phyloP scores from a whole-genome alignment of 1,140 invertebrate species.

The Penaeus chinensis region DNA sequence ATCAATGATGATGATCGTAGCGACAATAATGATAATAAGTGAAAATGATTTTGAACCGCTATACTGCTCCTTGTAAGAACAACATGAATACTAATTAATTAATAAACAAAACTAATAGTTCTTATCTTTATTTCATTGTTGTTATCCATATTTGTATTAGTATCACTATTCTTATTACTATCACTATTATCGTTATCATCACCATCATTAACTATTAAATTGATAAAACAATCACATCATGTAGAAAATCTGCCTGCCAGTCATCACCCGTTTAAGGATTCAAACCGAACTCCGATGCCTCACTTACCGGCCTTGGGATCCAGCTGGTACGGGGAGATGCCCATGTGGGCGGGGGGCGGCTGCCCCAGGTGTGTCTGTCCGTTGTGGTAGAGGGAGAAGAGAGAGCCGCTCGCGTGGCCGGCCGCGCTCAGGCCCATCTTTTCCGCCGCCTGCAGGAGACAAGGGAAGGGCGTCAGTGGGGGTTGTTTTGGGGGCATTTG shows the following conservation, averaged over 20 bases:
- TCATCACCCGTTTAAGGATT: too few species aligned
- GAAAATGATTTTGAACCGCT: too few species aligned
- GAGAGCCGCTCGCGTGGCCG: conserved; percentile 75
- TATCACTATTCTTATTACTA: not conserved
- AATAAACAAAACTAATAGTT: too few species aligned
- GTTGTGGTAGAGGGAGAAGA: conserved; percentile 89
- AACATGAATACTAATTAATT: too few species aligned
- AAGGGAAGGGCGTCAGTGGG: conserved; percentile 39
- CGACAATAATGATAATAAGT: too few species aligned
- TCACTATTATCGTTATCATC: not conserved
- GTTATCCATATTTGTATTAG: not conserved
- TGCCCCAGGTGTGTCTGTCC: conserved; percentile 86
- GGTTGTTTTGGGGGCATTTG: not conserved
- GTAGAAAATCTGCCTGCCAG: not conserved
- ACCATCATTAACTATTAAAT: not conserved
- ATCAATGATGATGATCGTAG: too few species aligned
- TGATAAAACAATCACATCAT: too few species aligned
- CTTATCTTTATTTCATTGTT: not conserved
- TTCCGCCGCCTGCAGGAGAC: conserved; percentile 80
- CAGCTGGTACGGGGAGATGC: conserved; percentile 90
- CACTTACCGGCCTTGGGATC: conserved; percentile 72
- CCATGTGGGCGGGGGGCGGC: conserved; percentile 96
- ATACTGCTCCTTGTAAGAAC: too few species aligned
- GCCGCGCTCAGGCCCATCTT: conserved; percentile 83
- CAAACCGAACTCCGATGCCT: not conserved